phyloP scores from a whole-genome alignment of 2,113 vertebrate species.

The Glareola pratincola region DNA sequence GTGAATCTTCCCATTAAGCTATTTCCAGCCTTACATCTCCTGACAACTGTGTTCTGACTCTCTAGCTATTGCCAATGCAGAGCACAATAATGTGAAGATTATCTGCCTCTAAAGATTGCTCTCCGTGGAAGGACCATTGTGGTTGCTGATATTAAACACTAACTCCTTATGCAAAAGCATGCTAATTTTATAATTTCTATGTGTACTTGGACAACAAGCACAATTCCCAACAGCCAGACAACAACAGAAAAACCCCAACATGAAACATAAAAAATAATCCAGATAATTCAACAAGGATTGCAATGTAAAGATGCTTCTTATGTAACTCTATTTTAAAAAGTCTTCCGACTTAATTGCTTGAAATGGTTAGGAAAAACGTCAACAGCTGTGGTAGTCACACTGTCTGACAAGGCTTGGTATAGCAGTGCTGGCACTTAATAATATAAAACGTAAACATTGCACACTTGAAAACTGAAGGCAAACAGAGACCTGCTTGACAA shows the following conservation, averaged over 20 bases:
- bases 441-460: not conserved
- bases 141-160: not conserved
- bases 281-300: not conserved
- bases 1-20: not conserved
- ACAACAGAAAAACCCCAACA: not conserved
- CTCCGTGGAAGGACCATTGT: not conserved
- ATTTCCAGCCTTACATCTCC: not conserved
- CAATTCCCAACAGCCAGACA: not conserved
- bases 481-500: not conserved
- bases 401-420: not conserved
- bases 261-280: not conserved
- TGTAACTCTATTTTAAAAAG: not conserved
- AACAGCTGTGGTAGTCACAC: not conserved
- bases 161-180: not conserved
- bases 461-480: not conserved
- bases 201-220: not conserved
- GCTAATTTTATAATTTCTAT: not conserved
- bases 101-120: not conserved
- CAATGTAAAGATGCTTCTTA: not conserved
- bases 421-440: not conserved
- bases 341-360: not conserved
- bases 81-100: not conserved
- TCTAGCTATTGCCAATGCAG: not conserved
- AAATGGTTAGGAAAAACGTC: not conserved
- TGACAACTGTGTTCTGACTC: not conserved